Conservation (phyloP, 2,797 vertebrate species). For the Enteromius trimaculatus region DNA sequence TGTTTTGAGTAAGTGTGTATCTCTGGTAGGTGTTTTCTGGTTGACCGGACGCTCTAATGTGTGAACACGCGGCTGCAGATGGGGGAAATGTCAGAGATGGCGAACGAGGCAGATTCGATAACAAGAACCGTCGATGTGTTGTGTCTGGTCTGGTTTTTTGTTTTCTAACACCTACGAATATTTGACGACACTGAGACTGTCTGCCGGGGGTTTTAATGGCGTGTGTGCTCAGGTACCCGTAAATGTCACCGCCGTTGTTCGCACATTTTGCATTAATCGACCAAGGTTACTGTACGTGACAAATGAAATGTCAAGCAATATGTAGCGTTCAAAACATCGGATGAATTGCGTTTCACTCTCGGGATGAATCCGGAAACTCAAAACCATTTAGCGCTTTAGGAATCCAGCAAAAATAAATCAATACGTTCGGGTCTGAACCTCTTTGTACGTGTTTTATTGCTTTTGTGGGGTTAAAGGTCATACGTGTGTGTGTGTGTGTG, state of each 20-base stretch:
- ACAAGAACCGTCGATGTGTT: slow-evolving; percentile 24
- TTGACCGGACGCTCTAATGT: not conserved
- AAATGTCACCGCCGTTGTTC: slow-evolving; percentile 50
- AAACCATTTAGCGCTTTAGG: slow-evolving; percentile 8
- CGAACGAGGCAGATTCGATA: not conserved
- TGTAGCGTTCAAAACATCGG: not conserved
- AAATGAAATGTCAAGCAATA: slow-evolving; percentile 50
- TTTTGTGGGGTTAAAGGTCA: slow-evolving; percentile 33
- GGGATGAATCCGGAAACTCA: slow-evolving; percentile 29
- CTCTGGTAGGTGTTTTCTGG: slow-evolving; percentile 9
- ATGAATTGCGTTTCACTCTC: slow-evolving; percentile 49
- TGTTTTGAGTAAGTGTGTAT: not conserved
- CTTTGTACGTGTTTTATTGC: not conserved
- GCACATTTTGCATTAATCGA: slow-evolving; percentile 30
- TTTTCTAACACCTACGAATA: slow-evolving; percentile 21
- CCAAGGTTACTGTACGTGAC: slow-evolving; percentile 37
- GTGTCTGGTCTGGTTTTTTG: slow-evolving; percentile 5
- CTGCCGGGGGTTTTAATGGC: slow-evolving; percentile 1
- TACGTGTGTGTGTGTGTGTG: not conserved
- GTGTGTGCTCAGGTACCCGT: slow-evolving; percentile 42
- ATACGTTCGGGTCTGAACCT: not conserved
- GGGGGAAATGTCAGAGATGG: slow-evolving; percentile 8
- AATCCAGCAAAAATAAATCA: slow-evolving; percentile 1
- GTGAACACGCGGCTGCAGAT: not conserved
- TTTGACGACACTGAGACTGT: slow-evolving; percentile 12